Percentiles rank a stretch among this genome's conserved stretches.
phyloP scores from a whole-genome alignment of 37 sponge, comb jelly and placozoan species.

The Eunapius fragilis region DNA sequence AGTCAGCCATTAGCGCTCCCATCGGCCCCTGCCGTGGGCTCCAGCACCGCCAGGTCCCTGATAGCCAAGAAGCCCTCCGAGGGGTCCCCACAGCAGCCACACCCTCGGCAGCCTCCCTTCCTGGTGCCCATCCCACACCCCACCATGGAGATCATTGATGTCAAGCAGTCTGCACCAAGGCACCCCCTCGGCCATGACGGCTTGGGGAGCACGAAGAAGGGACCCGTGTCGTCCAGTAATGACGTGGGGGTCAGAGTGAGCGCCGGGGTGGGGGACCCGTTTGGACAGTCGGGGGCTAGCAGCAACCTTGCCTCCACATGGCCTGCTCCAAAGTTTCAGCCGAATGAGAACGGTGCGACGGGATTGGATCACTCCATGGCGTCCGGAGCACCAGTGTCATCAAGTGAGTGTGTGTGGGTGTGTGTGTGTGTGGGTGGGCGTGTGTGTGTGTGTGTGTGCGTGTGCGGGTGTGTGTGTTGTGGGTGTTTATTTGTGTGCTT shows the following conservation, averaged over 20 bases:
- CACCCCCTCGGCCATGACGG: not conserved
- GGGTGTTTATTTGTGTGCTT: not conserved
- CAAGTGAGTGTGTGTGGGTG: slow-evolving; percentile 19
- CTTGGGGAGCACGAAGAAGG: not conserved
- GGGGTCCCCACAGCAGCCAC: not conserved
- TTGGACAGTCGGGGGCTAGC: not conserved
- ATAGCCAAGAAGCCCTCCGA: not conserved
- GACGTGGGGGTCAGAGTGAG: not conserved
- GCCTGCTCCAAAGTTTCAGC: not conserved
- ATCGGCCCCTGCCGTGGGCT: not conserved
- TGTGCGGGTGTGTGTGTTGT: not conserved
- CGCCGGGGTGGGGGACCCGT: not conserved
- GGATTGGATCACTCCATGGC: not conserved
- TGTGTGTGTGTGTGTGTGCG: not conserved
- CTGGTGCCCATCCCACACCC: not conserved
- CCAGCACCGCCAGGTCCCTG: not conserved
- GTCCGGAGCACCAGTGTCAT: not conserved
- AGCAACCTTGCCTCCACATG: slow-evolving; percentile 9
- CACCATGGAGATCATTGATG: not conserved
- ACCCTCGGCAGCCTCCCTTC: not conserved
- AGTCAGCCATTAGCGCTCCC: not conserved
- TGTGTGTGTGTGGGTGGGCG: slow-evolving; percentile 22
- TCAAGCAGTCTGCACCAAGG: not conserved
- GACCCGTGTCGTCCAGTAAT: not conserved
- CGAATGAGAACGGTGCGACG: not conserved